Evolutionary conservation across 2,797 vertebrate species (phyloP).

Genomic region (Channa striata): DNA sequence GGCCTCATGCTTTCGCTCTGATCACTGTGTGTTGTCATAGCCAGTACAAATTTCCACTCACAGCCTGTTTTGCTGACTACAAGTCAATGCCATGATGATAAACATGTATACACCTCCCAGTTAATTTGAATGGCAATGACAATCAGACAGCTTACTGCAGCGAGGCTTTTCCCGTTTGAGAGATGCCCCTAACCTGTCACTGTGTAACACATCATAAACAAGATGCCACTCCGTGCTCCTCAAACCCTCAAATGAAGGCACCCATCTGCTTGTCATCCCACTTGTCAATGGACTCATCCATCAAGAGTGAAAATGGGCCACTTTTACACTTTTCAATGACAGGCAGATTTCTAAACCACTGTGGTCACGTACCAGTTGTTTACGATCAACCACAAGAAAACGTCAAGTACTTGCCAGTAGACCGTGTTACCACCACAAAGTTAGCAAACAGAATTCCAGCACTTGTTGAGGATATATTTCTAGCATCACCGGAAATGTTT

Average conservation of each 20-base stretch:
- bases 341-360: constrained; percentile 26
- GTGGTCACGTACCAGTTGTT: constrained; percentile 5
- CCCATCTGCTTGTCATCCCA: constrained; percentile 43
- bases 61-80: constrained; percentile 16
- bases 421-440: not conserved
- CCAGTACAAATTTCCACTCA: constrained; percentile 12
- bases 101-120: not conserved
- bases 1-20: constrained; percentile 19
- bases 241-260: constrained; percentile 37
- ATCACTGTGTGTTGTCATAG: constrained; percentile 34
- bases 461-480: not conserved
- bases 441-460: not conserved
- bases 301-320: constrained; percentile 48
- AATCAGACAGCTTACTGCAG: constrained; percentile 23
- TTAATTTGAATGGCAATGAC: constrained; percentile 24
- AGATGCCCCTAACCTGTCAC: constrained; percentile 42
- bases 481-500: not conserved
- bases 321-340: constrained; percentile 30
- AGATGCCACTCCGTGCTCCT: constrained; percentile 42
- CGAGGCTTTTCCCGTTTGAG: constrained; percentile 23
- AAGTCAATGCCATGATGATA: constrained; percentile 23
- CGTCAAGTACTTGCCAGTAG: not conserved
- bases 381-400: constrained; percentile 14
- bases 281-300: constrained; percentile 56
- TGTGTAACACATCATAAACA: constrained; percentile 50